Evolutionary conservation across 2,888 invertebrate genomes (phyloP).

Genomic region (Tetranychus truncatus): DNA sequence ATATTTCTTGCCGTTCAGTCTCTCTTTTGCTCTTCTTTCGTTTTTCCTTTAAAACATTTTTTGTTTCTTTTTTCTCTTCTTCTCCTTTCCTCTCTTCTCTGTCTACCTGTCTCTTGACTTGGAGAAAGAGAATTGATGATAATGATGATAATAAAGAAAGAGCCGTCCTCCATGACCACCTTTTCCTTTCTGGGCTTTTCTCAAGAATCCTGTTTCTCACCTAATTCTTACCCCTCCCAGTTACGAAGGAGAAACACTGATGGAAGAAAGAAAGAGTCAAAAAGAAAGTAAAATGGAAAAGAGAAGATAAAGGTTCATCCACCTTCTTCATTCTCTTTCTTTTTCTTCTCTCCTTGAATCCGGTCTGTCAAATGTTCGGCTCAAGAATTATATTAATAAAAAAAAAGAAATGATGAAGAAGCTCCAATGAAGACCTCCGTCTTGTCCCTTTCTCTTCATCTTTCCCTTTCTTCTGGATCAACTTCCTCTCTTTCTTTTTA

Average conservation of each 20-base stretch:
- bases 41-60: background rate
- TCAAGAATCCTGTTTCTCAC: slow-evolving; percentile 2
- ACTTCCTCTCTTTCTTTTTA: background rate
- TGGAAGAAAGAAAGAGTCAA: background rate
- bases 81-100: background rate
- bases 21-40: background rate
- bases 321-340: slow-evolving; percentile 2
- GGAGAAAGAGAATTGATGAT: background rate
- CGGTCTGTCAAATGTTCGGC: background rate
- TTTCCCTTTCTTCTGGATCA: background rate
- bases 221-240: background rate
- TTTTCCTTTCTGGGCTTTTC: background rate
- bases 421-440: background rate
- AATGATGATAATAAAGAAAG: background rate
- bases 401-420: background rate
- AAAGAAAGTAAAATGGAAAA: background rate
- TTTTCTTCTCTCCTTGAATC: background rate
- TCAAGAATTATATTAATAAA: background rate
- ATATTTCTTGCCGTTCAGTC: background rate
- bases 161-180: background rate
- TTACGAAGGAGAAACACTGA: background rate
- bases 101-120: background rate
- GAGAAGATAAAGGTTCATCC: slow-evolving; percentile 1
- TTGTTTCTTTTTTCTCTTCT: background rate
- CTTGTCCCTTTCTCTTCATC: slow-evolving; percentile 1